Percentiles rank a stretch among this genome's conserved stretches.
Conservation (phyloP, 2,113 vertebrate genomes). For the Equus przewalskii region DNA sequence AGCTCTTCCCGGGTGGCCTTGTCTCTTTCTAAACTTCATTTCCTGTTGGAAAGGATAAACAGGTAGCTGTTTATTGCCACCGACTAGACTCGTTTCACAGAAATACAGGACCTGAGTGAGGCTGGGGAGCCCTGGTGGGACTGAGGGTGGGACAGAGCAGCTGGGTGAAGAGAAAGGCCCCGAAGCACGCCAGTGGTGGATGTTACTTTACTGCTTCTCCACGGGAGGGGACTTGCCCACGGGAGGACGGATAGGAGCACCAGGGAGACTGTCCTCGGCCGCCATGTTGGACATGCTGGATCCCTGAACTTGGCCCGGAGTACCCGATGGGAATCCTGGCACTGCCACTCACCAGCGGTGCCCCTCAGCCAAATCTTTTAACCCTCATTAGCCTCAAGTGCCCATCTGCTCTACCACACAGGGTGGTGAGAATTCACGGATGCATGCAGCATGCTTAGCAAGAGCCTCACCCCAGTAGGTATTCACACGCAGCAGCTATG, state of each 20-base stretch:
- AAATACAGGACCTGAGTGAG: slow-evolving; percentile 81
- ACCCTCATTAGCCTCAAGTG: neutral
- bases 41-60: slow-evolving; percentile 88
- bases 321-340: neutral
- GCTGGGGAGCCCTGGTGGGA: neutral
- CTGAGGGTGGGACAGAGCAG: neutral
- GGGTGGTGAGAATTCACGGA: neutral
- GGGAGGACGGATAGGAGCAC: neutral
- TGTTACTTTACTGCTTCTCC: neutral
- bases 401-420: neutral
- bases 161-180: neutral
- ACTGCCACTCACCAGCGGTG: neutral
- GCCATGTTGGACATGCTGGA: neutral
- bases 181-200: neutral
- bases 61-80: slow-evolving; percentile 87
- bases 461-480: neutral
- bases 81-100: slow-evolving; percentile 86
- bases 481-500: neutral
- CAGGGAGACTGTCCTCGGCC: neutral
- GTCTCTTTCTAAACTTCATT: slow-evolving; percentile 88
- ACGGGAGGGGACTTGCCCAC: neutral
- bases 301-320: neutral
- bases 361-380: neutral
- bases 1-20: slow-evolving; percentile 87
- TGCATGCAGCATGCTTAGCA: neutral